Evolutionary conservation across 2,113 vertebrate genomes (phyloP).

Genomic region (Cromileptes altivelis): DNA sequence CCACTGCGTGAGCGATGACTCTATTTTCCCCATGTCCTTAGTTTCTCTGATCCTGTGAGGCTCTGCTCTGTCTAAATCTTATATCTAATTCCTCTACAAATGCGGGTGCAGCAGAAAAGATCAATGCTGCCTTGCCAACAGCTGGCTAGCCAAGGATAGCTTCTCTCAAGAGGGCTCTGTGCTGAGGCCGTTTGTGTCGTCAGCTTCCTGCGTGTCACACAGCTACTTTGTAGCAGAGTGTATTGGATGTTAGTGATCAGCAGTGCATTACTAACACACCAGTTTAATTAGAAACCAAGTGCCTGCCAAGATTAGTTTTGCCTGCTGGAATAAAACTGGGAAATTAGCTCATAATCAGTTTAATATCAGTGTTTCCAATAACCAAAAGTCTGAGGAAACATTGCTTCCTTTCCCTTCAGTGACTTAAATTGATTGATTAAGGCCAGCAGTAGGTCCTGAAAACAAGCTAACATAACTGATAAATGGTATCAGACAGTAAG

Average conservation of each 20-base stretch:
- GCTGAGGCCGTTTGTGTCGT: conserved; percentile 50
- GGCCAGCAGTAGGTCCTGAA: background rate
- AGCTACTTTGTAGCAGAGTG: conserved; percentile 21
- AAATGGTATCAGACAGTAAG: conserved; percentile 3
- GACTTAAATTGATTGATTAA: conserved; percentile 5
- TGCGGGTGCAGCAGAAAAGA: conserved; percentile 41
- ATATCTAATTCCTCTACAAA: conserved; percentile 2
- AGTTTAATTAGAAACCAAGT: background rate
- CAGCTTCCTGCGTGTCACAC: conserved; percentile 35
- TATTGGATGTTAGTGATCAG: background rate
- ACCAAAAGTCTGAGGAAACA: background rate
- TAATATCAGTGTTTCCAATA: background rate
- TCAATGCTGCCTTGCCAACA: conserved; percentile 28
- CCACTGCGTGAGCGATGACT: conserved; percentile 14
- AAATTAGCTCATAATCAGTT: conserved; percentile 1
- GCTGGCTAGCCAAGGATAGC: conserved; percentile 43
- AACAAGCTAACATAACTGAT: background rate
- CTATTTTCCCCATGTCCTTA: conserved; percentile 3
- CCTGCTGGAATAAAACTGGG: conserved; percentile 1
- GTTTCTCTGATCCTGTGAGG: background rate
- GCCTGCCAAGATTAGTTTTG: background rate
- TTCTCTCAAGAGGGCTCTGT: conserved; percentile 50
- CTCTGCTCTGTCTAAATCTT: conserved; percentile 26
- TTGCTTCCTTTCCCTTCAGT: background rate
- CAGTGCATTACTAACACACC: background rate